Percentiles rank a stretch among this genome's conserved stretches.
Evolutionary conservation across 2,797 vertebrate genomes (phyloP).

Genomic region (Oophaga sylvatica): DNA sequence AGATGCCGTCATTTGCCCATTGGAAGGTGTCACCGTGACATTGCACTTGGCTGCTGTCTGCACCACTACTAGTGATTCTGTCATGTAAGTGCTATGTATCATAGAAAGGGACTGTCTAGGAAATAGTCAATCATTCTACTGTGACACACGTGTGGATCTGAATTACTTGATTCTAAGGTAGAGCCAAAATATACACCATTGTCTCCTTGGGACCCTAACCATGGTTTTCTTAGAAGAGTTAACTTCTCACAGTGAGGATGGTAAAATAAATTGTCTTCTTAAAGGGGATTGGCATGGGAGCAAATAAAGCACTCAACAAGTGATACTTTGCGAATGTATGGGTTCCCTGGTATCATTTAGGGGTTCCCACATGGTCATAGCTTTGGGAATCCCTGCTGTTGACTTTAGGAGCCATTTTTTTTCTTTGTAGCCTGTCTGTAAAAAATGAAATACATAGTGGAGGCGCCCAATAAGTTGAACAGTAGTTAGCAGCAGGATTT

Average conservation of each 20-base stretch:
- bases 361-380: background rate
- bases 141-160: background rate
- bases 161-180: background rate
- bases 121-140: background rate
- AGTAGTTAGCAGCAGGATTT: too few relatives aligned
- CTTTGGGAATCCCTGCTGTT: background rate
- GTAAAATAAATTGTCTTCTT: too few relatives aligned
- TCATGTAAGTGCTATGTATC: slow-evolving; percentile 68
- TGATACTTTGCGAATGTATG: background rate
- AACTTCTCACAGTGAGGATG: too few relatives aligned
- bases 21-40: slow-evolving; percentile 81
- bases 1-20: slow-evolving; percentile 65
- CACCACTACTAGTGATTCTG: slow-evolving; percentile 65
- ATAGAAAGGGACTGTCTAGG: background rate
- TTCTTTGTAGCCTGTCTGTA: background rate
- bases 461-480: too few relatives aligned
- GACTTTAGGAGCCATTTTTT: background rate
- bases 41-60: slow-evolving; percentile 83
- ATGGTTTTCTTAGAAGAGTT: too few relatives aligned
- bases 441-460: too few relatives aligned
- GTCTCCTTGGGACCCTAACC: too few relatives aligned
- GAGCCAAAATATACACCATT: background rate
- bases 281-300: too few relatives aligned
- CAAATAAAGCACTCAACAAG: background rate
- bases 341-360: background rate